Evolutionary conservation across 2,113 vertebrate genomes (phyloP).

Genomic region (Meles meles): DNA sequence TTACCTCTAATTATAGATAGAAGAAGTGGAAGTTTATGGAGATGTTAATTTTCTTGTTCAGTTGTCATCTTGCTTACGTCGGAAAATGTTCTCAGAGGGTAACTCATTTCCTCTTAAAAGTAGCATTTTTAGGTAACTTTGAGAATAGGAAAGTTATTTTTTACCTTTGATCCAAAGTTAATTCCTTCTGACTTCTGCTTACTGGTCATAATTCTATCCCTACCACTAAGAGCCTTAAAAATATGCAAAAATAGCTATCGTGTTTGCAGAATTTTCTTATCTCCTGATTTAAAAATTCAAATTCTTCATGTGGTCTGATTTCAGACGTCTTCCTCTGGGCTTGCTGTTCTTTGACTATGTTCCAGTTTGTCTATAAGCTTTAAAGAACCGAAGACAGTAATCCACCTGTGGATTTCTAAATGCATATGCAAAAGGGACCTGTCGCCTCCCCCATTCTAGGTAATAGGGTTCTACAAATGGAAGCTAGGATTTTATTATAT

Average conservation of each 20-base stretch:
- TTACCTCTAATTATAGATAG: background rate
- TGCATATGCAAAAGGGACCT: background rate
- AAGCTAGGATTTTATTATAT: background rate
- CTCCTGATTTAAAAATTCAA: constrained; percentile 1
- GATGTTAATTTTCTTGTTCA: background rate
- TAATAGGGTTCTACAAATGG: background rate
- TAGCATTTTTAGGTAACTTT: background rate
- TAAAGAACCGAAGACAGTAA: background rate
- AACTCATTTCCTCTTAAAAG: background rate
- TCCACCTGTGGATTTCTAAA: background rate
- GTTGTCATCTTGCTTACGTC: background rate
- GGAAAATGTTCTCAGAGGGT: background rate
- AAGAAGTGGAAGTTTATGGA: background rate
- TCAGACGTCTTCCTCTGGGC: background rate
- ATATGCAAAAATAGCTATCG: background rate
- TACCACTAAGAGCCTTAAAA: background rate
- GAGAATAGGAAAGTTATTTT: background rate
- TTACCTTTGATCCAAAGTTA: background rate
- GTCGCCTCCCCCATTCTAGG: background rate
- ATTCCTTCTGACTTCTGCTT: background rate
- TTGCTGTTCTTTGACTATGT: background rate
- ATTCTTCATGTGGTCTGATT: background rate
- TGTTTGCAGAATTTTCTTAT: constrained; percentile 4
- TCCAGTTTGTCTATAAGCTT: background rate
- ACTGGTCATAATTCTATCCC: background rate